phyloP scores from a whole-genome alignment of 2,888 invertebrate species.

The Melinaea marsaeus region DNA sequence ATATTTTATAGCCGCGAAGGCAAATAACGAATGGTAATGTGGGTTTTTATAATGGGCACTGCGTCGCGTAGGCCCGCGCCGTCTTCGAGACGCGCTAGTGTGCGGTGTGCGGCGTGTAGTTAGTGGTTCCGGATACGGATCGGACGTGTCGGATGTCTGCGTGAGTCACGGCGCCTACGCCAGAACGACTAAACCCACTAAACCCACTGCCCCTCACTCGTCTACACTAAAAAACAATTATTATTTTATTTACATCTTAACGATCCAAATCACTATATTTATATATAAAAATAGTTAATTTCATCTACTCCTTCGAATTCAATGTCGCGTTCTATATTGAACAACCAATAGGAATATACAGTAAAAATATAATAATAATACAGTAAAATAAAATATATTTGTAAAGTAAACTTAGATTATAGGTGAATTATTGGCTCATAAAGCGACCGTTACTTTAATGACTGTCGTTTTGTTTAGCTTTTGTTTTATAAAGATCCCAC shows the following conservation, averaged over 20 bases:
- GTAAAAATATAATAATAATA: too few species aligned
- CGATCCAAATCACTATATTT: conserved; percentile 13
- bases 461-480: conserved; percentile 2
- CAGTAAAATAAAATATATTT: too few species aligned
- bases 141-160: conserved; percentile 79
- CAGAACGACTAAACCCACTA: conserved; percentile 44
- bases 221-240: conserved; percentile 29
- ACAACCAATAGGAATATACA: too few species aligned
- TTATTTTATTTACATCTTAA: conserved; percentile 26
- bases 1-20: conserved; percentile 20
- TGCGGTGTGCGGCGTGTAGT: conserved; percentile 60
- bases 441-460: conserved; percentile 4
- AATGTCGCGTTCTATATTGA: too few species aligned
- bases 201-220: conserved; percentile 39
- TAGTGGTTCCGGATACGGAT: conserved; percentile 77
- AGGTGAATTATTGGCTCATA: conserved; percentile 8
- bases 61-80: conserved; percentile 61
- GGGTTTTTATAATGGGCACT: conserved; percentile 54
- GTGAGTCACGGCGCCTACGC: conserved; percentile 74
- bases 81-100: conserved; percentile 56
- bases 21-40: conserved; percentile 33
- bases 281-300: too few species aligned
- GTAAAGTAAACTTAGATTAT: background rate
- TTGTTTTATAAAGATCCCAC: background rate
- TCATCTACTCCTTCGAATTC: too few species aligned